These are phyloP conservation scores for Onychostoma macrolepis DNA, from an alignment of 2,113 vertebrate genomes.

Conservation along the genomic window DNA sequence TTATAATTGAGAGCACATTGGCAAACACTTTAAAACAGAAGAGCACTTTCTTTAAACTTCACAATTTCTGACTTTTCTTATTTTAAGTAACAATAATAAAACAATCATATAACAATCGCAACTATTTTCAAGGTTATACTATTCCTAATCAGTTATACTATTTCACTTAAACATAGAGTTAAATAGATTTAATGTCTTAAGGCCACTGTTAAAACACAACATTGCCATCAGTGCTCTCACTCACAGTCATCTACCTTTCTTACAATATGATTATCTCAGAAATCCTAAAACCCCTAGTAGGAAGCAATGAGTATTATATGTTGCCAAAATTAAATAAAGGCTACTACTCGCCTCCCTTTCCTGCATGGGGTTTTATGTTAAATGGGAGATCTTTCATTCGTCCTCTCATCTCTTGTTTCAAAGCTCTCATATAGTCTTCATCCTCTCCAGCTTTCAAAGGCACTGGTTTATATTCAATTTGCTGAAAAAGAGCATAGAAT, in stretches of 20 bases:
- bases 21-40: not conserved
- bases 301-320: not conserved
- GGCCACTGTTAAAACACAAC: not conserved
- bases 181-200: not conserved
- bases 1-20: not conserved
- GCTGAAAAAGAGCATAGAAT: slow-evolving; percentile 56
- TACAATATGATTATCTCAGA: not conserved
- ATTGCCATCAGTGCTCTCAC: not conserved
- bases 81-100: not conserved
- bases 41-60: not conserved
- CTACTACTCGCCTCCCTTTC: slow-evolving; percentile 75
- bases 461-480: slow-evolving; percentile 83
- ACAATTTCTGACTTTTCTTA: not conserved
- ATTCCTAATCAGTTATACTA: slow-evolving; percentile 3
- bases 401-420: slow-evolving; percentile 89
- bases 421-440: slow-evolving; percentile 87
- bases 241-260: not conserved
- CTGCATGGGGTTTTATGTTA: slow-evolving; percentile 75
- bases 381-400: slow-evolving; percentile 81
- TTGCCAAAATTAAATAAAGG: slow-evolving; percentile 38
- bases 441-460: slow-evolving; percentile 84
- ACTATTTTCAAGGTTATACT: not conserved
- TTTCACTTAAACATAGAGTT: not conserved
- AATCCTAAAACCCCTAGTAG: not conserved
- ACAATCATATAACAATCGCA: not conserved